Conservation (phyloP, 1,140 invertebrate genomes). For the Cryptotermes secundus region DNA sequence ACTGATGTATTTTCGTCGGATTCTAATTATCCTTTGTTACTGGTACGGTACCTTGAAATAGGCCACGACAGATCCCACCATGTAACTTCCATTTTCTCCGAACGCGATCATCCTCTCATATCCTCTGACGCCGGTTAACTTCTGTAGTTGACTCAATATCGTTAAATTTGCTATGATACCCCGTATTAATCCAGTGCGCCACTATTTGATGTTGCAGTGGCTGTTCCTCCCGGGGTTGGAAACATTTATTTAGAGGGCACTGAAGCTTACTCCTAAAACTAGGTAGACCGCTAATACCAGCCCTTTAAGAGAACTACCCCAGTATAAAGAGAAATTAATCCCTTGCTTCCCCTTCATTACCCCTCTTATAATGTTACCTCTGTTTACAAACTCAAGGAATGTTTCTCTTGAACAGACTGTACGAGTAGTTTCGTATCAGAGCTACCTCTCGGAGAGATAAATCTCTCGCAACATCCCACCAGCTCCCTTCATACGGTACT, state of each 20-base stretch:
- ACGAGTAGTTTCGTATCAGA: neutral
- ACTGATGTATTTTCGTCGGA: no score
- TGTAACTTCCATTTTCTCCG: no score
- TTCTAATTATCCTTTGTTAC: no score
- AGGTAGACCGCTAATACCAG: neutral
- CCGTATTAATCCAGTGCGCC: neutral
- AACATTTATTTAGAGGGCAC: neutral
- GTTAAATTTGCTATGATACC: no score
- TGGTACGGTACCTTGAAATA: no score
- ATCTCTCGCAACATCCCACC: neutral
- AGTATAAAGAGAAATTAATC: conserved; percentile 5
- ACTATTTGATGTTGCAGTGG: neutral
- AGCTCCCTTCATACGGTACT: neutral
- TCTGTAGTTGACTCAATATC: no score
- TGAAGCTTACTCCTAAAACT: neutral
- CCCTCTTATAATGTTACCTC: neutral
- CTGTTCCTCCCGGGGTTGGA: neutral
- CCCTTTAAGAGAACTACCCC: neutral
- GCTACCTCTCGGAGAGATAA: neutral
- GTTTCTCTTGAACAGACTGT: neutral
- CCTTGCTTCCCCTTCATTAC: neutral
- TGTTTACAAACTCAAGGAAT: conserved; percentile 13
- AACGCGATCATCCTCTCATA: no score
- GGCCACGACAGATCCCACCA: no score
- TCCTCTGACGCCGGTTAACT: no score